Evolutionary conservation across 2,888 invertebrate genomes (phyloP), one percentile per base, ranked within the genome.

Genomic region (Nezara viridula): DNA sequence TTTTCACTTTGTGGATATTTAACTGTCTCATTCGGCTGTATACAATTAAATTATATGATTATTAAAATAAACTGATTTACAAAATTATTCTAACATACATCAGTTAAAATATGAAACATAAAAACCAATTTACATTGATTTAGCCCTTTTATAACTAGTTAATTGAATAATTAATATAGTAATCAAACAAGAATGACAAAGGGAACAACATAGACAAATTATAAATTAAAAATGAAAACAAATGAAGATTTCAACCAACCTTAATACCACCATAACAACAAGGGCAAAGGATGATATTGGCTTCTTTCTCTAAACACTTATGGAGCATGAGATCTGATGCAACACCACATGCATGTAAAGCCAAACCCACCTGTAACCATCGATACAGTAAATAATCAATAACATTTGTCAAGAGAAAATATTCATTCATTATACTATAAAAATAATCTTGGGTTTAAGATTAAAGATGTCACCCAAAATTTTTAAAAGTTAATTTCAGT

Each of bases 201-300:
- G n/a, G n/a, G n/a, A n/a, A n/a, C n/a, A n/a, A n/a, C n/a, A n/a
- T n/a, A n/a, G n/a, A n/a, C n/a, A n/a, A n/a, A n/a, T n/a, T n/a
- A n/a, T n/a, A n/a, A n/a, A n/a, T n/a, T n/a, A n/a, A n/a, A n/a
- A n/a, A n/a, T n/a, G n/a, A n/a, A n/a, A n/a, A n/a, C n/a, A n/a
- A n/a, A n/a, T n/a, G n/a, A n/a, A n/a, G n/a, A n/a, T n/a, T n/a
- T 21, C 85, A 73, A 32, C 89, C 77, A 85, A 92, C 92, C 93
- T 96, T 96, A 24, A 98, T 94, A 5, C 96, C 96, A 2, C 98
- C 98, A 93, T 98, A 98, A 92, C 98, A 98, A 92, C 99, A 99
- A 0, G 98, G 98, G 92, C 98, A 98, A 88, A 97, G 94, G 0
- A 98, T 96, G 94, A 98, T 98, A 91, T 96, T 95, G 0, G 98